A percentile compares a stretch with the other conserved stretches of the same genome.
These are phyloP conservation scores for Hyposoter didymator DNA, from an alignment of 2,888 invertebrate species.

Conservation along the genomic window DNA sequence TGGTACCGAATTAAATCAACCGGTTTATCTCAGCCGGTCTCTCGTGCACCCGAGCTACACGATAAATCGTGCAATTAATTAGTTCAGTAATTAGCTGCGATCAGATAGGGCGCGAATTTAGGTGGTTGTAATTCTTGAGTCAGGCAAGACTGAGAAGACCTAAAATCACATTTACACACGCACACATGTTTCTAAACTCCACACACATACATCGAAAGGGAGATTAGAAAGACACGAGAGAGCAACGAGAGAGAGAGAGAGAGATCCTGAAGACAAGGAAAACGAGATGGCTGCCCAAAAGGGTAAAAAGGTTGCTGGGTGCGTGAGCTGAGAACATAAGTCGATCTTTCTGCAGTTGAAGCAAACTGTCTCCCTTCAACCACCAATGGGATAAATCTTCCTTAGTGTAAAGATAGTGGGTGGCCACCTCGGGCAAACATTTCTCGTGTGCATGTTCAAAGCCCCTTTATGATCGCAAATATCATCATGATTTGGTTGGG, in stretches of 20 bases:
- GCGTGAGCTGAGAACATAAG: slow-evolving; percentile 80
- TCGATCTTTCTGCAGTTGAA: slow-evolving; percentile 42
- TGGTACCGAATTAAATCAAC: slow-evolving; percentile 78
- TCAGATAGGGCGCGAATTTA: slow-evolving; percentile 81
- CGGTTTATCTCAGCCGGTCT: slow-evolving; percentile 76
- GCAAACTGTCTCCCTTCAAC: not conserved
- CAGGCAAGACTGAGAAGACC: slow-evolving; percentile 32
- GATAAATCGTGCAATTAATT: slow-evolving; percentile 82
- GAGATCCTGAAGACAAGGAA: not conserved
- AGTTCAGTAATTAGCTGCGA: slow-evolving; percentile 80
- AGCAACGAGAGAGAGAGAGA: slow-evolving; percentile 6
- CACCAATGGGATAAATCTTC: slow-evolving; percentile 67
- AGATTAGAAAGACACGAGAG: slow-evolving; percentile 28
- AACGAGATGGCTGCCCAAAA: not conserved
- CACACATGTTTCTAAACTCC: not conserved
- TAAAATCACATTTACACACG: slow-evolving; percentile 12
- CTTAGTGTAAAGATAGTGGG: slow-evolving; percentile 52
- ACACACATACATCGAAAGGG: not conserved
- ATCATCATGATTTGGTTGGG: not conserved
- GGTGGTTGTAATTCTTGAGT: slow-evolving; percentile 76
- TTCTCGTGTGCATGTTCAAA: slow-evolving; percentile 51
- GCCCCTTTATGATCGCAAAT: slow-evolving; percentile 35
- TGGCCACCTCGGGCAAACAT: slow-evolving; percentile 42
- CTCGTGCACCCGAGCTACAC: slow-evolving; percentile 54
- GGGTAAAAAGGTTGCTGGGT: slow-evolving; percentile 65